Evolutionary conservation across 2,113 vertebrate species (phyloP).

Genomic region (Perca fluviatilis): DNA sequence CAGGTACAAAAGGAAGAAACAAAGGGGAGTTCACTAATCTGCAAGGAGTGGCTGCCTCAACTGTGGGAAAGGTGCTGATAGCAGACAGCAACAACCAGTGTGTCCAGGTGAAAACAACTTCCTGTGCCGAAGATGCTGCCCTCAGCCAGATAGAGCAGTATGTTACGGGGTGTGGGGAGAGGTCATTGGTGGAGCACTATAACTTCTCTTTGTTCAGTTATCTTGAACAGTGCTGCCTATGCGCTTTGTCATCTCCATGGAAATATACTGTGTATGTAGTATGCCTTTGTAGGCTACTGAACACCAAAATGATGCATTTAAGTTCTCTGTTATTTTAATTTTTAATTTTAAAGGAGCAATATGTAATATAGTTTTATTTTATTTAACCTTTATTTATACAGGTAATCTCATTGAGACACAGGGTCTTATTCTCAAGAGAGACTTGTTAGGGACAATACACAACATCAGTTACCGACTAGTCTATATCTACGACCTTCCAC

Average conservation of each 20-base stretch:
- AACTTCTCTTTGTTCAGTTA: neutral
- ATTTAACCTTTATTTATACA: no score
- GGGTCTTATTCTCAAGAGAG: no score
- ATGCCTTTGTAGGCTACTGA: rapidly evolving
- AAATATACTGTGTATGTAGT: neutral
- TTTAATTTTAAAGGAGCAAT: neutral
- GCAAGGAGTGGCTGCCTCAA: constrained; percentile 95
- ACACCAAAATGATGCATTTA: neutral
- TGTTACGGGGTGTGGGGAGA: neutral
- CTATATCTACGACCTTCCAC: no score
- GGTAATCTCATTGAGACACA: no score
- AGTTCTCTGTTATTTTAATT: neutral
- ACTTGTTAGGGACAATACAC: no score
- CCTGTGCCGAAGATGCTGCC: neutral
- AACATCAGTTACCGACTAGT: no score
- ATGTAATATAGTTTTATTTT: no score
- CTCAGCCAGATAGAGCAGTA: neutral
- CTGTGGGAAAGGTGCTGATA: constrained; percentile 93
- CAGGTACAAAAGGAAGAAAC: constrained; percentile 98
- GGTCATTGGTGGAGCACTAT: neutral
- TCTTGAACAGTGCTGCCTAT: neutral
- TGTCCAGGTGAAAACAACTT: constrained; percentile 89
- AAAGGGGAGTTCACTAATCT: constrained; percentile 99
- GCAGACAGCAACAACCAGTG: constrained; percentile 99
- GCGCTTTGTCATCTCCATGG: neutral